These are phyloP conservation scores for Tympanuchus pallidicinctus DNA, from an alignment of 2,113 vertebrate species.

Conservation along the genomic window DNA sequence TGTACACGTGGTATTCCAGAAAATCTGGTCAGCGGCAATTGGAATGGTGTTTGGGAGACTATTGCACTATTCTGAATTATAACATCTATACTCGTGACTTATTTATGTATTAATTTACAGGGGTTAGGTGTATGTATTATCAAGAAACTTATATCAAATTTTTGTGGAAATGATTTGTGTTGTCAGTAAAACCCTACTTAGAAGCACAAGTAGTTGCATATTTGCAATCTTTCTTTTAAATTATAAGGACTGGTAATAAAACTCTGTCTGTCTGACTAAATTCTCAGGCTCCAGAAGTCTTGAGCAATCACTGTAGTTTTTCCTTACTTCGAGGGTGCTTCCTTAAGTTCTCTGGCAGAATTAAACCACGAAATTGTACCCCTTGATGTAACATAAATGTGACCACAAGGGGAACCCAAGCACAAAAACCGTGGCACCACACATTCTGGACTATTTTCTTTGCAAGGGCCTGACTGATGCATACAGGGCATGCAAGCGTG, in stretches of 20 bases:
- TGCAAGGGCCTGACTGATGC: accelerated
- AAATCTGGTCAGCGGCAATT: not conserved
- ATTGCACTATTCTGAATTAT: not conserved
- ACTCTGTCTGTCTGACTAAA: not conserved
- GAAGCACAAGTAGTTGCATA: not conserved
- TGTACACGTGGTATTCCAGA: not conserved
- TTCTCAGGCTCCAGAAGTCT: not conserved
- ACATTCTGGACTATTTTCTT: not conserved
- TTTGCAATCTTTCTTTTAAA: not conserved
- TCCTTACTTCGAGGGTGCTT: not conserved
- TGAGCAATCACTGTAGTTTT: not conserved
- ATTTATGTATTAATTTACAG: not conserved
- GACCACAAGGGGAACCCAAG: not conserved
- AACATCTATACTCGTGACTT: not conserved
- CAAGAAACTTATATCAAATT: not conserved
- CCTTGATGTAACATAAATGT: not conserved
- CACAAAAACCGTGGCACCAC: not conserved
- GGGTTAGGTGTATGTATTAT: not conserved
- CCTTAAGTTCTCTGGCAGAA: not conserved
- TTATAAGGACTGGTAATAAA: not conserved
- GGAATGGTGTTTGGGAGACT: not conserved
- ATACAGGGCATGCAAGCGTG: no score
- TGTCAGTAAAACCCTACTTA: not conserved
- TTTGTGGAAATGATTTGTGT: not conserved
- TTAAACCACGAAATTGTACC: not conserved